Percentiles rank a stretch among this genome's conserved stretches.
phyloP scores from a whole-genome alignment of 2,888 invertebrate genomes.

The Zonitis immaculata region DNA sequence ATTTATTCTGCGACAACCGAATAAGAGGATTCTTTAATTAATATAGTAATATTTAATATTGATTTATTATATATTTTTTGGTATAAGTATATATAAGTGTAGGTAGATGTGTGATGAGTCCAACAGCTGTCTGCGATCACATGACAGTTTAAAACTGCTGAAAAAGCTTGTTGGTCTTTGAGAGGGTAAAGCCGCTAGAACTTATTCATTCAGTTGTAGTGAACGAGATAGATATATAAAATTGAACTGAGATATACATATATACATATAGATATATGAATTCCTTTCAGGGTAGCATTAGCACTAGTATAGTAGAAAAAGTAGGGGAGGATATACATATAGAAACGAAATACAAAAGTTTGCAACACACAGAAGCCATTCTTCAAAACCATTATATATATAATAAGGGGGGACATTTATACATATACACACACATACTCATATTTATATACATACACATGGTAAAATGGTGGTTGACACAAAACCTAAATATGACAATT shows the following conservation, averaged over 20 bases:
- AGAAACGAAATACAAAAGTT: conserved; percentile 29
- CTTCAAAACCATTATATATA: conserved; percentile 27
- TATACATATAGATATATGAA: background rate
- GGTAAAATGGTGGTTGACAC: conserved; percentile 34
- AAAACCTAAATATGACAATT: conserved; percentile 11
- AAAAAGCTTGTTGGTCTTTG: conserved; percentile 20
- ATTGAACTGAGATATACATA: background rate
- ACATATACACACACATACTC: too few species aligned
- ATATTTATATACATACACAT: conserved; percentile 19
- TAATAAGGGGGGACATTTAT: too few species aligned
- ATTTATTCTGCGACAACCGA: background rate
- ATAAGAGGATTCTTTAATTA: background rate
- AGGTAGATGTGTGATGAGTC: conserved; percentile 20
- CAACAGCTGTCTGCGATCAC: conserved; percentile 32
- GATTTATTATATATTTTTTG: background rate
- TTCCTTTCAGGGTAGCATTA: conserved; percentile 20
- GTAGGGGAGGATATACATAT: conserved; percentile 19
- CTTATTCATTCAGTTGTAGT: background rate
- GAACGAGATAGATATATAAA: conserved; percentile 17
- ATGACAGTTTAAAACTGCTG: conserved; percentile 27
- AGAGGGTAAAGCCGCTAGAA: conserved; percentile 6
- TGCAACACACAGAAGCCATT: conserved; percentile 34
- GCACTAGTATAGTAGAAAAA: conserved; percentile 5
- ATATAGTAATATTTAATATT: background rate
- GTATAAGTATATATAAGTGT: too few species aligned